phyloP scores from a whole-genome alignment of 1,140 invertebrate genomes.

The Periplaneta americana region DNA sequence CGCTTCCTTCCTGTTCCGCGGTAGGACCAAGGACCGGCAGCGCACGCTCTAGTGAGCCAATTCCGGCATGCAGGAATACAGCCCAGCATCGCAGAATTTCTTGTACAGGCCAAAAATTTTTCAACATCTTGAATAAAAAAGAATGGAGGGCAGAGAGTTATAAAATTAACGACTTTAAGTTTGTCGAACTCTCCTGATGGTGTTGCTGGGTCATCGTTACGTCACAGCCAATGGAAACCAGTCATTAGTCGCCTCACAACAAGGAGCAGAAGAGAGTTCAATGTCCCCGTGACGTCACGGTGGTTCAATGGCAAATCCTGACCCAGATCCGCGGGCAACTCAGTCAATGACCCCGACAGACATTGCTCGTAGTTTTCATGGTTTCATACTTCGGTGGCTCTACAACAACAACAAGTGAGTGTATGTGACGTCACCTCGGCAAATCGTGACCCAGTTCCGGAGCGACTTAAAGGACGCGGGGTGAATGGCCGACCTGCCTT shows the following conservation, averaged over 20 bases:
- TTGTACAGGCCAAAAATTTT: not conserved
- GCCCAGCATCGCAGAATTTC: not conserved
- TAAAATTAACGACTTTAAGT: not conserved
- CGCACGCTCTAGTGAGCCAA: not conserved
- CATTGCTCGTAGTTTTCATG: not conserved
- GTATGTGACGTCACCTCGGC: not conserved
- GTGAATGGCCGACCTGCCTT: not conserved
- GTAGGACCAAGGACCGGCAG: too few relatives aligned
- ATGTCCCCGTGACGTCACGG: conserved; percentile 37
- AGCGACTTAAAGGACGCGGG: not conserved
- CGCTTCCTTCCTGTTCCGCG: too few relatives aligned
- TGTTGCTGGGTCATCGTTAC: not conserved
- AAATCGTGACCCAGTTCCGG: not conserved
- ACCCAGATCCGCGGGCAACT: conserved; percentile 34
- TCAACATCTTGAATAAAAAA: not conserved
- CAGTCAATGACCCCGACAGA: not conserved
- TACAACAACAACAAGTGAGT: not conserved
- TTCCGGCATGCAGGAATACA: too few relatives aligned
- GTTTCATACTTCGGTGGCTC: not conserved
- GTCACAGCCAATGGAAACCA: not conserved
- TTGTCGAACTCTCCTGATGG: not conserved
- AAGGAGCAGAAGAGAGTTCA: conserved; percentile 31
- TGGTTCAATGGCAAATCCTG: conserved; percentile 42
- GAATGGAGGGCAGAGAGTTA: not conserved
- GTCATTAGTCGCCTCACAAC: not conserved